phyloP scores from a whole-genome alignment of 2,888 invertebrate genomes.

The Melinaea menophilus region DNA sequence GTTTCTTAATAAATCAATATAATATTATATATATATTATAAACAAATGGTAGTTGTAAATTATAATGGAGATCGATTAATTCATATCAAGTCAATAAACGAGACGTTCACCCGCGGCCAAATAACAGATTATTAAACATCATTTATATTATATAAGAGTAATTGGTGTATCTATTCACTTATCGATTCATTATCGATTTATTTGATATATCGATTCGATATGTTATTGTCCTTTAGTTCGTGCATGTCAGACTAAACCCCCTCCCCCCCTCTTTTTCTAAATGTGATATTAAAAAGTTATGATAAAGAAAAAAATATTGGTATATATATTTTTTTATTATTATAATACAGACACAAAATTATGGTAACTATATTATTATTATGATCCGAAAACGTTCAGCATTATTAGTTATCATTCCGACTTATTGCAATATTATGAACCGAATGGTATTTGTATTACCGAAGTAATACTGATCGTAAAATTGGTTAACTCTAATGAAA shows the following conservation, averaged over 20 bases:
- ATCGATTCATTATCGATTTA: too few relatives aligned
- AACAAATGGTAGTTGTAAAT: slow-evolving; percentile 16
- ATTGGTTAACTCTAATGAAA: slow-evolving; percentile 4
- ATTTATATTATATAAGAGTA: slow-evolving; percentile 1
- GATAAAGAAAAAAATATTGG: too few relatives aligned
- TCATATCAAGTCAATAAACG: slow-evolving; percentile 62
- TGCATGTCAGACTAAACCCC: too few relatives aligned
- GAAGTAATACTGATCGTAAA: slow-evolving; percentile 5
- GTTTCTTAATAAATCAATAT: neutral
- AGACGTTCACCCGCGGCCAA: slow-evolving; percentile 62
- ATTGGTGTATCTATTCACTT: slow-evolving; percentile 6
- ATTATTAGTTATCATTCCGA: neutral
- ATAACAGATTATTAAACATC: slow-evolving; percentile 39
- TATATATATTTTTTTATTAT: too few relatives aligned
- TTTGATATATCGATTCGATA: too few relatives aligned
- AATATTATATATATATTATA: neutral
- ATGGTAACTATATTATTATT: too few relatives aligned
- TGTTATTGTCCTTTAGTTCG: too few relatives aligned
- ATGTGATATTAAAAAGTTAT: too few relatives aligned
- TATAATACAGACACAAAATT: neutral
- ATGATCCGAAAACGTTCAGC: slow-evolving; percentile 2
- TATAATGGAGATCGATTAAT: slow-evolving; percentile 47
- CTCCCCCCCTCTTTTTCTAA: too few relatives aligned
- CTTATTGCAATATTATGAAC: neutral
- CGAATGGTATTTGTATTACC: slow-evolving; percentile 1